Conservation (phyloP, 2,113 vertebrate species). For the Octodon degus region DNA sequence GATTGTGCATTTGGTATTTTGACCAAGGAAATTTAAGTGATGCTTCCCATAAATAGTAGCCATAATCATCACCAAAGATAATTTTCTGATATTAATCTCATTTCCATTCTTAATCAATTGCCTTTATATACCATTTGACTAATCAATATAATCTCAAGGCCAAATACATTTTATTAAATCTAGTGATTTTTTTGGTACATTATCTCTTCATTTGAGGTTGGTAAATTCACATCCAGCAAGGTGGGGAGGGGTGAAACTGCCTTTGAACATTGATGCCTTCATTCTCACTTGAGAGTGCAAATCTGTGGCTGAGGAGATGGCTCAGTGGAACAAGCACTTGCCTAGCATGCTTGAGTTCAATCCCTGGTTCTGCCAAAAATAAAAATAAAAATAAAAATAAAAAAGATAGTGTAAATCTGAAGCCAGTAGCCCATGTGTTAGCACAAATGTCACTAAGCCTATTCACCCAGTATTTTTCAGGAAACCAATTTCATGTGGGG, state of each 20-base stretch:
- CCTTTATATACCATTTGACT: background rate
- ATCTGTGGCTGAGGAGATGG: background rate
- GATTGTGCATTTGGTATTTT: background rate
- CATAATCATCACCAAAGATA: background rate
- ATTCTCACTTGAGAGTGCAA: constrained; percentile 9
- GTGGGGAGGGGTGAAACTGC: background rate
- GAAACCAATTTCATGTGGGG: background rate
- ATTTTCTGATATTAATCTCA: background rate
- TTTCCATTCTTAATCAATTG: constrained; percentile 1
- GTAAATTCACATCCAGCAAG: background rate
- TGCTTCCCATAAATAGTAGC: background rate
- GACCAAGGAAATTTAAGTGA: background rate
- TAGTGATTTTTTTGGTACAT: background rate
- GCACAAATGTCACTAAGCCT: background rate
- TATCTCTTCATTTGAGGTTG: background rate
- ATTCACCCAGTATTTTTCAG: background rate
- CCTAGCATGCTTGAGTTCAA: too few relatives aligned
- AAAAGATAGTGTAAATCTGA: background rate
- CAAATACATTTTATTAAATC: background rate
- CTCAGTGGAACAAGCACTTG: too few relatives aligned
- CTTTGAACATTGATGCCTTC: background rate
- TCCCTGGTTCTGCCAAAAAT: too few relatives aligned
- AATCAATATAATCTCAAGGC: constrained; percentile 13
- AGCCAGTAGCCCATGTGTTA: background rate
- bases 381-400: too few relatives aligned